These are phyloP conservation scores for Salvelinus namaycush DNA, from an alignment of 2,113 vertebrate species.

Conservation along the genomic window DNA sequence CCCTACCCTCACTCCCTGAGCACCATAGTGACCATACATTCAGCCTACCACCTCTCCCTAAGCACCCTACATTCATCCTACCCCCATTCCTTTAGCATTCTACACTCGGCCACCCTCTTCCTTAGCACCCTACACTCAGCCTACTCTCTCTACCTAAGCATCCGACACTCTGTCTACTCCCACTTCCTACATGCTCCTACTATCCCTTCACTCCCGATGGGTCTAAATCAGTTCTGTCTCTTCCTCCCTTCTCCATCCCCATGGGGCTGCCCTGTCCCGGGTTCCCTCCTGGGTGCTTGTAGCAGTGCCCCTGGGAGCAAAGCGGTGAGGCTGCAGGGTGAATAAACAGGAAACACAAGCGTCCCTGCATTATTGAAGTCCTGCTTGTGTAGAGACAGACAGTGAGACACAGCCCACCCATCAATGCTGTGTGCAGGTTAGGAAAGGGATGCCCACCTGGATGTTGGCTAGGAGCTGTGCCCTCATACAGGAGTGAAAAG, in stretches of 20 bases:
- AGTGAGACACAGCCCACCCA: background rate
- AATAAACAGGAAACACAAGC: conserved; percentile 55
- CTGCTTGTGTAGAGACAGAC: conserved; percentile 1
- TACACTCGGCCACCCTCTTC: background rate
- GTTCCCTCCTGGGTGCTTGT: background rate
- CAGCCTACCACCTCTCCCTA: no score
- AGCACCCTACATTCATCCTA: background rate
- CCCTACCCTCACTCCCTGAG: no score
- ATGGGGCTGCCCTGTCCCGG: background rate
- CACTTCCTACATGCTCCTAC: background rate
- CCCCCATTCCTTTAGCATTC: background rate
- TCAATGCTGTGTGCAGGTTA: background rate
- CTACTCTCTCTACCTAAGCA: background rate
- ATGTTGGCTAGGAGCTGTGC: background rate
- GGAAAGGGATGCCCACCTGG: background rate
- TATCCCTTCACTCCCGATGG: no score
- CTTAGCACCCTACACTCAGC: background rate
- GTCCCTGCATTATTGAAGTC: background rate
- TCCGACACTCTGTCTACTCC: background rate
- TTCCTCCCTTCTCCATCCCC: background rate
- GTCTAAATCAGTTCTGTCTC: background rate
- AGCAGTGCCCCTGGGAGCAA: background rate
- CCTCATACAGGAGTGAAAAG: background rate
- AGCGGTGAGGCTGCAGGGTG: conserved; percentile 19
- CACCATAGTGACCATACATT: no score